Conservation (phyloP, 30 jellyfish, hydroid and myxozoan species). For the Rhopilema esculentum region DNA sequence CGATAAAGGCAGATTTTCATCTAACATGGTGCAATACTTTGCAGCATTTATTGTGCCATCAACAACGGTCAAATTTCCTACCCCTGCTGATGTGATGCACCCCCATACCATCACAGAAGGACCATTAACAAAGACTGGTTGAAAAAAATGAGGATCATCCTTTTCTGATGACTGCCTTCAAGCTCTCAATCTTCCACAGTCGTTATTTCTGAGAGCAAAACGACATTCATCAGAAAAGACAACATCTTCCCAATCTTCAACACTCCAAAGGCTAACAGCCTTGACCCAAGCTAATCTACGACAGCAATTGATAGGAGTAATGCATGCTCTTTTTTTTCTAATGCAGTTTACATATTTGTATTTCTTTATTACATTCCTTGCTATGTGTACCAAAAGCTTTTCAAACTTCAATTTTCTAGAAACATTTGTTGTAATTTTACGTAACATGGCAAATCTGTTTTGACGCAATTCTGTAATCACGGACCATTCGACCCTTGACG, state of each 20-base stretch:
- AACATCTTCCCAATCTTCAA: conserved; percentile 48
- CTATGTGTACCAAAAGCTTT: background rate
- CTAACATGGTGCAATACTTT: background rate
- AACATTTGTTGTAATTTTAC: background rate
- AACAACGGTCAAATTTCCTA: conserved; percentile 8
- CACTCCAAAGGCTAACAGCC: conserved; percentile 42
- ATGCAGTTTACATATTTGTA: conserved; percentile 50
- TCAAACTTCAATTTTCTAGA: conserved; percentile 6
- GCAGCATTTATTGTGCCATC: conserved; percentile 16
- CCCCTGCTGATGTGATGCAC: conserved; percentile 21
- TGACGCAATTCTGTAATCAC: conserved; percentile 5
- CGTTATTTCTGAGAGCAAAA: conserved; percentile 24
- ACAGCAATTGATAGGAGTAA: conserved; percentile 42
- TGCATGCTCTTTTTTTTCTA: conserved; percentile 16
- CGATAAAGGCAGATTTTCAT: conserved; percentile 19
- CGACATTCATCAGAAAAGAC: conserved; percentile 45
- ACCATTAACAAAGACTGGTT: conserved; percentile 16
- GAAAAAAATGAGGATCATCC: background rate
- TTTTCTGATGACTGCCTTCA: conserved; percentile 1
- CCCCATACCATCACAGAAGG: conserved; percentile 46
- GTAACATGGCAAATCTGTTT: conserved; percentile 14
- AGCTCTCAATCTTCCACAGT: conserved; percentile 17
- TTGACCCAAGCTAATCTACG: conserved; percentile 43
- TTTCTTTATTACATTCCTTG: background rate
- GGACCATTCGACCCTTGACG: conserved; percentile 45